Evolutionary conservation across 2,888 invertebrate genomes (phyloP).

Genomic region (Zele albiditarsus): DNA sequence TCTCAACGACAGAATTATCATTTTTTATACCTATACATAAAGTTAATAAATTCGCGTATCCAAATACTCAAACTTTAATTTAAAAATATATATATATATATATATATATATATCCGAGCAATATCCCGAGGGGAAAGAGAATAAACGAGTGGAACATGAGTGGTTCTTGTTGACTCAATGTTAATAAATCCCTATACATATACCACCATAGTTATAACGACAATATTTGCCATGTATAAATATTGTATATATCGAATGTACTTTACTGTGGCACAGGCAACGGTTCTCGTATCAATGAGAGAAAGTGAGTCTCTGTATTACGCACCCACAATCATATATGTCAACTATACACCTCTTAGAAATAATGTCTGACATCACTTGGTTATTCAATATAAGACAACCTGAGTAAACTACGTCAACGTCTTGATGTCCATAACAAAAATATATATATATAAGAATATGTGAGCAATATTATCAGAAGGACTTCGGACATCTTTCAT

Average conservation of each 20-base stretch:
- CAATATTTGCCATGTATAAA: slow-evolving; percentile 36
- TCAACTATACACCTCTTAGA: slow-evolving; percentile 20
- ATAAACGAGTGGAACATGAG: background rate
- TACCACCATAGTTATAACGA: slow-evolving; percentile 15
- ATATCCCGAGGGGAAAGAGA: background rate
- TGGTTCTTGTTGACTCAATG: slow-evolving; percentile 40
- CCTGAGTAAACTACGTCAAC: background rate
- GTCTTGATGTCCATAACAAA: background rate
- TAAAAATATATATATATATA: slow-evolving; percentile 14
- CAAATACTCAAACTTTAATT: slow-evolving; percentile 9
- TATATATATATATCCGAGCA: background rate
- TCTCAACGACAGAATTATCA: too few species aligned
- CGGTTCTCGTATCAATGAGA: slow-evolving; percentile 3
- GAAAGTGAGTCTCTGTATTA: slow-evolving; percentile 28
- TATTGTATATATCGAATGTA: slow-evolving; percentile 33
- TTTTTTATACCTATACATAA: background rate
- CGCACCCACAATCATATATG: slow-evolving; percentile 14
- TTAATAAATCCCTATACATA: slow-evolving; percentile 41
- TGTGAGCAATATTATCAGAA: background rate
- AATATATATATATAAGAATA: background rate
- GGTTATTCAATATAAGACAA: background rate
- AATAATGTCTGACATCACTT: slow-evolving; percentile 9
- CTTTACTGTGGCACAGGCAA: too few species aligned
- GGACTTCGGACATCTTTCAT: slow-evolving; percentile 2
- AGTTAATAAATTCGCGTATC: background rate